phyloP scores from a whole-genome alignment of 2,888 invertebrate species.

The Cybosia mesomella region DNA sequence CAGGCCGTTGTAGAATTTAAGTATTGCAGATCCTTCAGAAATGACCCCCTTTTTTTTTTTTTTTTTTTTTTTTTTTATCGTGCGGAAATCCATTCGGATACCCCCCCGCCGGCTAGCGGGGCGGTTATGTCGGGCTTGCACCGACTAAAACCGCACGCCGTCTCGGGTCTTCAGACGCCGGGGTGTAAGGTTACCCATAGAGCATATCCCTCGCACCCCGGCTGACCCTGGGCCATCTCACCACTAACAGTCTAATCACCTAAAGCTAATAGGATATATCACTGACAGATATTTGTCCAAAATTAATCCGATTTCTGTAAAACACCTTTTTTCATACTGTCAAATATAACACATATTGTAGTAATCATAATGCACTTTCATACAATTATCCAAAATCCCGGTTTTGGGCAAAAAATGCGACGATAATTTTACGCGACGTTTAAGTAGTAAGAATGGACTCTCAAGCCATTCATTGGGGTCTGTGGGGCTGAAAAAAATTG shows the following conservation, averaged over 20 bases:
- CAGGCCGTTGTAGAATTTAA: not conserved
- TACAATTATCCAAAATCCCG: constrained; percentile 41
- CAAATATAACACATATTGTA: constrained; percentile 30
- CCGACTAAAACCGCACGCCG: no score
- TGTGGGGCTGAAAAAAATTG: constrained; percentile 47
- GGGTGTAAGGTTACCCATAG: no score
- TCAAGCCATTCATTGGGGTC: constrained; percentile 49
- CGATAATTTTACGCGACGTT: constrained; percentile 60
- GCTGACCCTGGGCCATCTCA: no score
- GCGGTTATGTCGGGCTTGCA: no score
- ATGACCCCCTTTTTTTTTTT: no score
- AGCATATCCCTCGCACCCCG: no score
- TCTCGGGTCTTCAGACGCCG: no score
- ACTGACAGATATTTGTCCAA: constrained; percentile 26
- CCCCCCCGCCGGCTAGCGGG: no score
- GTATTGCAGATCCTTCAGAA: not conserved
- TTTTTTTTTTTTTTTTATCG: no score
- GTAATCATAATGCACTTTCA: constrained; percentile 40
- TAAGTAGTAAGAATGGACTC: constrained; percentile 60
- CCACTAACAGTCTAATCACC: no score
- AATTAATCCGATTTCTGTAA: constrained; percentile 35
- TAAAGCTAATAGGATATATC: constrained; percentile 14
- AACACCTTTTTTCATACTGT: constrained; percentile 11
- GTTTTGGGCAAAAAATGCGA: constrained; percentile 42
- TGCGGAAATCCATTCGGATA: no score